These are phyloP conservation scores for Australoheros scitulus DNA, from an alignment of 2,113 vertebrate species.

Conservation along the genomic window DNA sequence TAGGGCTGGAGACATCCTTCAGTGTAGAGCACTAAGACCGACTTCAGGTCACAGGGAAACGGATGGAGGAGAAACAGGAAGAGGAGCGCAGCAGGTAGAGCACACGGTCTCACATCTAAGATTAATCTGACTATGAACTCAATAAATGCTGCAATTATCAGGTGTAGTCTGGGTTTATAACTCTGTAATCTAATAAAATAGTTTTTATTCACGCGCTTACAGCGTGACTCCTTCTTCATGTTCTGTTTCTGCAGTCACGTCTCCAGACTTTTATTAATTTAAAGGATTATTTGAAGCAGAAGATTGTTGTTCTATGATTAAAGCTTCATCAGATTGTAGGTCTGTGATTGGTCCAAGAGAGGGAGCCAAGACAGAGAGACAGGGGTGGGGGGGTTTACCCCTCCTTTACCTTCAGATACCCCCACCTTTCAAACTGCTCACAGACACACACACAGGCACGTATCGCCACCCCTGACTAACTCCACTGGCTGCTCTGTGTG, in stretches of 20 bases:
- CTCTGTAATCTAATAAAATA: not conserved
- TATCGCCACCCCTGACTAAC: slow-evolving; percentile 4
- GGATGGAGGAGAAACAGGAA: not conserved
- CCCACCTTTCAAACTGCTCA: not conserved
- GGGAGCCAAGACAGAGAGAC: slow-evolving; percentile 2
- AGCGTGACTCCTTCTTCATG: not conserved
- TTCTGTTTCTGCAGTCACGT: not conserved
- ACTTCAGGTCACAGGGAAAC: not conserved
- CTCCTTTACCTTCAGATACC: not conserved
- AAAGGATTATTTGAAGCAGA: not conserved
- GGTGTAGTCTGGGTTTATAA: no score
- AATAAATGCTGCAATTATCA: no score
- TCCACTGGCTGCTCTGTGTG: not conserved
- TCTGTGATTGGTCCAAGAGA: slow-evolving; percentile 32
- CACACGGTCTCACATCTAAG: not conserved
- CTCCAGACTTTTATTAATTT: not conserved
- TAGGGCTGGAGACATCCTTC: not conserved
- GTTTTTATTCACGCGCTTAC: not conserved
- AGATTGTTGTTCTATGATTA: not conserved
- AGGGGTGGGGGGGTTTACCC: not conserved
- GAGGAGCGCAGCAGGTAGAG: not conserved
- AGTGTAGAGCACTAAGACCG: not conserved
- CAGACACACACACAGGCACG: not conserved
- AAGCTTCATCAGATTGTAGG: not conserved
- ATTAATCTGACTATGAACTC: not conserved